These are phyloP conservation scores for Anhinga rufa DNA, from an alignment of 2,113 vertebrate species.

Conservation along the genomic window DNA sequence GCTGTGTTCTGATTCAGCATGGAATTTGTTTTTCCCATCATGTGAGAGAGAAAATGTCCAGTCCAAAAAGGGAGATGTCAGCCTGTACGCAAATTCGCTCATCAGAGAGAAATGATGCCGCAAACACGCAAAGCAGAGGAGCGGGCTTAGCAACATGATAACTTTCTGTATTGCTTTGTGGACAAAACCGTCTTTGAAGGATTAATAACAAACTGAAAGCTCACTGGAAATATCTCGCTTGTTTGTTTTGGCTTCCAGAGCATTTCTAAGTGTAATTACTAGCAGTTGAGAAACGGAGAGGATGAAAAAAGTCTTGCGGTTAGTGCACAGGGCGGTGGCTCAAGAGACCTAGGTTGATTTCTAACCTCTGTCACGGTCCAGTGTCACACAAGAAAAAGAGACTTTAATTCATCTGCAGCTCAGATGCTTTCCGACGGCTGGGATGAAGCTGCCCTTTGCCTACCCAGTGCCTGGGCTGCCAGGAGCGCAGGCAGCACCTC, in stretches of 20 bases:
- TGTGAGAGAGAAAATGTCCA: background rate
- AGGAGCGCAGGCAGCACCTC: background rate
- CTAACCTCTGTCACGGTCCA: background rate
- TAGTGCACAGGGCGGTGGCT: background rate
- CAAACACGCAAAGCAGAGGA: background rate
- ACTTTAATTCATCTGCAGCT: background rate
- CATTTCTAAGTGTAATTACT: background rate
- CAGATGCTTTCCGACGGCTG: fast-evolving
- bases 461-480: background rate
- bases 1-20: background rate
- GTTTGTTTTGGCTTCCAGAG: conserved; percentile 50
- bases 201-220: background rate
- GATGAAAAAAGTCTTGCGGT: background rate
- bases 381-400: background rate
- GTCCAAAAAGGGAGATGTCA: background rate
- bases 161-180: background rate
- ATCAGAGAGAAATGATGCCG: background rate
- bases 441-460: background rate
- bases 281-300: background rate
- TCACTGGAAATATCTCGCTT: background rate
- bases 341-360: background rate
- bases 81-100: background rate
- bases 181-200: background rate
- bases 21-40: conserved; percentile 22
- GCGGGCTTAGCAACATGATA: background rate